These are phyloP conservation scores for Python bivittatus DNA, from an alignment of 2,113 vertebrate genomes.

Conservation along the genomic window DNA sequence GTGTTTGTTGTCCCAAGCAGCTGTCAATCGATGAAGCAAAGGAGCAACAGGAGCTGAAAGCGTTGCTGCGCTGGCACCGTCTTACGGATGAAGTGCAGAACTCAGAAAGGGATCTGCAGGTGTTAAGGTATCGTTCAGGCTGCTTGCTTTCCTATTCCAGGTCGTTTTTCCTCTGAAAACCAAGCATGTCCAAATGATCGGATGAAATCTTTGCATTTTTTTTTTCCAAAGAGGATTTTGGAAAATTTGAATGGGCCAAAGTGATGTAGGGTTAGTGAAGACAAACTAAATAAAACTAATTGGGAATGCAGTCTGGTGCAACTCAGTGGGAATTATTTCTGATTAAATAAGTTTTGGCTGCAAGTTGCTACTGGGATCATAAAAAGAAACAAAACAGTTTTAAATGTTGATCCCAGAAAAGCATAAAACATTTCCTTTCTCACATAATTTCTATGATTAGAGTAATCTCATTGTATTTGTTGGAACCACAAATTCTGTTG, in stretches of 20 bases:
- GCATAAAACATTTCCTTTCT: not conserved
- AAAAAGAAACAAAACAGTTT: not conserved
- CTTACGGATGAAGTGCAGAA: constrained; percentile 89
- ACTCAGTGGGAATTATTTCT: not conserved
- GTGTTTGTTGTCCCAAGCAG: constrained; percentile 62
- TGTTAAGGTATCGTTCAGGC: constrained; percentile 81
- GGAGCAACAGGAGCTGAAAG: constrained; percentile 83
- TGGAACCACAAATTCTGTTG: not conserved
- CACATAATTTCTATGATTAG: not conserved
- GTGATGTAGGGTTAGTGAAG: constrained; percentile 24
- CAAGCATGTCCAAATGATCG: not conserved
- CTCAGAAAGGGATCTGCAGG: constrained; percentile 87
- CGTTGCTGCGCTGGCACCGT: constrained; percentile 85
- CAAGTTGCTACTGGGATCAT: not conserved
- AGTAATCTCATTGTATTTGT: not conserved
- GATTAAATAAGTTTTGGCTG: not conserved
- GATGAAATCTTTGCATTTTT: constrained; percentile 25
- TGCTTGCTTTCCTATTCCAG: not conserved
- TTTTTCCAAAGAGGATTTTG: not conserved
- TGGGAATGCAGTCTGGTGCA: not conserved
- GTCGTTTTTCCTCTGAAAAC: constrained; percentile 5
- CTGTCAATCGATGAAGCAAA: constrained; percentile 72
- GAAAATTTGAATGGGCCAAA: not conserved
- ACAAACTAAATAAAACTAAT: constrained; percentile 11
- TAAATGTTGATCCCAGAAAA: not conserved